Base-by-base conservation (phyloP, 2,888 invertebrate genomes). In the Tetragonisca angustula region DNA sequence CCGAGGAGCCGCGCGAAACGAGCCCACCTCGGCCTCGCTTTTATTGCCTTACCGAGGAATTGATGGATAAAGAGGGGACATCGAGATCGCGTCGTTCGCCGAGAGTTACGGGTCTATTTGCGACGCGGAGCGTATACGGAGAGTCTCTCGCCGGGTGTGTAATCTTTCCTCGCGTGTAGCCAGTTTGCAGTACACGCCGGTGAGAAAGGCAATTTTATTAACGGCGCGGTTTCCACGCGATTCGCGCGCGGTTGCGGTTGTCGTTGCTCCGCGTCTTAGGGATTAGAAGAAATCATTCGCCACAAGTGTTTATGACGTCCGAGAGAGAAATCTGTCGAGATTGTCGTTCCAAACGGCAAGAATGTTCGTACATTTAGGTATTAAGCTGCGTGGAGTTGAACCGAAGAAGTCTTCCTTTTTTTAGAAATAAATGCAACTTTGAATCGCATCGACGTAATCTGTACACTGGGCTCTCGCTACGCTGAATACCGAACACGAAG, bases 41-140 rank as follows among this genome's bases (percentile, higher is more conserved):
- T 80, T 59, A 80, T 32, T 62, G 50, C 49, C 61, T 59, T 43
- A 24, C 43, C 69, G 73, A 70, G 76, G 74, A 80, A 83, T 83
- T 74, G 83, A 73, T 73, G 73, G 83, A 80, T 79, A 83, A 80
- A 69, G 62, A 54, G n/a, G 68, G 11, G 24, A 54, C 62, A 74
- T 52, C 27, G 56, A 59, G 73, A 50, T 24, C 65, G 59, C 74
- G 52, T 17, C 21, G 43, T 27, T n/a, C 21, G 9, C 24, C 13
- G 9, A 76, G 83, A 83, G 72, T 80, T 79, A 79, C 56, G 83
- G 64, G 79, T 76, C 73, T 69, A 72, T 78, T 74, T 50, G 65
- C 65, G 74, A 79, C 64, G 52, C 54, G 43, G 21, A 49, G 15
- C 43, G 19, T 43, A 43, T 0, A 43, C 43, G 2, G 43, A 43